Base-by-base conservation (phyloP, 1,140 invertebrate genomes). In the Lucilia sericata region DNA sequence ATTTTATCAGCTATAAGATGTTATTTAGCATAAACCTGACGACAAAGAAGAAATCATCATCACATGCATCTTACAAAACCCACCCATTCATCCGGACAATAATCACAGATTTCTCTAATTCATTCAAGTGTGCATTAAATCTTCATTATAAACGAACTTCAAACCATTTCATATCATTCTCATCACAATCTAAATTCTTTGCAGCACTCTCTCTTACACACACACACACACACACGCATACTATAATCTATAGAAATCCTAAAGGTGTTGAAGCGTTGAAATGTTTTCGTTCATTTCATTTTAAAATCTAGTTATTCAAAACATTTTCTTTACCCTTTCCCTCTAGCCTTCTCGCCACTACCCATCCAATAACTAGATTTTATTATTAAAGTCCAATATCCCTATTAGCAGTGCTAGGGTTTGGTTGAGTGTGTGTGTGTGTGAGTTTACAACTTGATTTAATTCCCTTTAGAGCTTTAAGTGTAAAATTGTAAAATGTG, bases 281-380 rank as follows among this genome's bases (percentile, higher is more conserved):
- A 49, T 82, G 81, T 82, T 80, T 80, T 80, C 76, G 76, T 80
- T 80, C 76, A 80, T 80, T 80, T 80, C 76, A 80, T 80, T 80
- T 80, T 80, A 80, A 80, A 49, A 80, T 19, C 42, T 80, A 49
- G 42, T 80, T 80, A 80, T 80, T 49, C 42, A 51, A 80, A 80
- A 14, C 76, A 51, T 21, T 80, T 76, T 76, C n/a, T 42, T 42
- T 42, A 42, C 36, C 74, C 74, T 49, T 49, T 80, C 12, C 42
- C 47, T 25, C 47, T 47, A 13, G 21, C 42, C 19, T 21, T 21
- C 42, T n/a, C 19, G 51, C 34, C n/a, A 10, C 34, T 47, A 30
- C 25, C 17, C 36, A 78, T 19, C 42, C 14, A 30, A 30, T 30
- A 47, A 60, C 55, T 7, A 36, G 34, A 76, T 12, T 14, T 3